Conservation (phyloP, 2,113 vertebrate genomes). For the Etheostoma spectabile region DNA sequence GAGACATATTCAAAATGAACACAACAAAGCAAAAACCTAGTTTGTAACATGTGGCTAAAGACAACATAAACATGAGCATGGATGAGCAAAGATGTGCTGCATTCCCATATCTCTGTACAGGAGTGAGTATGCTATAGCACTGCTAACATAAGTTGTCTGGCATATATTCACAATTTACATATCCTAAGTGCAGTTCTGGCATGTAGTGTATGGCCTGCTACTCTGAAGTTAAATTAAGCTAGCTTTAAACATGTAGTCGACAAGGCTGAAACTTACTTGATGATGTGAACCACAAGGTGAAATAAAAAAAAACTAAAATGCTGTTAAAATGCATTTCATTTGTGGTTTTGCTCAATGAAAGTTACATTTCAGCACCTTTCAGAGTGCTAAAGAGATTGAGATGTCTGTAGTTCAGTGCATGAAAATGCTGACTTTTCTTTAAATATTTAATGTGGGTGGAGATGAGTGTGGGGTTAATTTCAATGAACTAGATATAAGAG, state of each 20-base stretch:
- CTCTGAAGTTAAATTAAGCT: constrained; percentile 43
- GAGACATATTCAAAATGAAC: constrained; percentile 35
- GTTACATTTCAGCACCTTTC: background rate
- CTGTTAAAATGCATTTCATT: constrained; percentile 11
- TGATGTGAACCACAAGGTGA: background rate
- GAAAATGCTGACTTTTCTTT: constrained; percentile 13
- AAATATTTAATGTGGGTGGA: constrained; percentile 27
- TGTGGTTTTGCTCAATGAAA: constrained; percentile 1
- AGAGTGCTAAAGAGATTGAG: background rate
- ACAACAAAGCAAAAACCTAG: constrained; percentile 23
- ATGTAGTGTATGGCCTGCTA: constrained; percentile 56
- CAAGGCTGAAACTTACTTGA: background rate
- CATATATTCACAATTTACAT: constrained; percentile 65
- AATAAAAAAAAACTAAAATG: constrained; percentile 22
- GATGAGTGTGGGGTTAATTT: constrained; percentile 25
- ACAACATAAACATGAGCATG: constrained; percentile 1
- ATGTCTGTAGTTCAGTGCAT: background rate
- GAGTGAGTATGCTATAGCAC: constrained; percentile 2
- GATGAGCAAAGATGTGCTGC: constrained; percentile 13
- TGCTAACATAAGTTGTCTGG: constrained; percentile 19
- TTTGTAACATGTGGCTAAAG: constrained; percentile 21
- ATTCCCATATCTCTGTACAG: constrained; percentile 12
- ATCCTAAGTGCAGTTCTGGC: constrained; percentile 45
- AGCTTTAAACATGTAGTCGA: constrained; percentile 41
- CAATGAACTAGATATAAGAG: constrained; percentile 7